phyloP scores from a whole-genome alignment of 2,888 invertebrate species.

The Portevinia maculata region DNA sequence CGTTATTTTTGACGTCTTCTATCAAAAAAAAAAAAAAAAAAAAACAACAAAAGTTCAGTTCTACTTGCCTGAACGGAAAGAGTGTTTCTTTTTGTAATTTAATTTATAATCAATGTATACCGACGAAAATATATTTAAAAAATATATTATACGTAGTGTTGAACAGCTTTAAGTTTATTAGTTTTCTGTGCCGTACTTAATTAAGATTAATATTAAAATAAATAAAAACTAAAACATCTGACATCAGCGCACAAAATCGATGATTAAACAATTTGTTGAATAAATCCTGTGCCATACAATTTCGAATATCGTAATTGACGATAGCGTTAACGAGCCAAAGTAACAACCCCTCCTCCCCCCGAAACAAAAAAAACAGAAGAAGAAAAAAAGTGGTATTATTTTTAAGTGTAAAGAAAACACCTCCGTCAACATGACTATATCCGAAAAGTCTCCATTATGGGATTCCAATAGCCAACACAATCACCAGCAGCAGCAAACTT shows the following conservation, averaged over 20 bases:
- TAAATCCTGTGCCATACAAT: slow-evolving; percentile 53
- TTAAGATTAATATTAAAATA: slow-evolving; percentile 39
- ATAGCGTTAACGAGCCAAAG: slow-evolving; percentile 70
- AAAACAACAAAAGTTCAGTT: slow-evolving; percentile 4
- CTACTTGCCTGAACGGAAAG: slow-evolving; percentile 23
- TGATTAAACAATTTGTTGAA: slow-evolving; percentile 5
- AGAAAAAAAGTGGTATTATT: no score
- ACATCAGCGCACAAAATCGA: slow-evolving; percentile 75
- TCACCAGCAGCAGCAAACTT: slow-evolving; percentile 65
- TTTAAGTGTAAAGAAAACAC: slow-evolving; percentile 39
- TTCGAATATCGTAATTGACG: slow-evolving; percentile 61
- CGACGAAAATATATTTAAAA: slow-evolving; percentile 30
- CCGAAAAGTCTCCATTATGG: slow-evolving; percentile 76
- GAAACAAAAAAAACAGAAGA: slow-evolving; percentile 21
- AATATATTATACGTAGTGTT: slow-evolving; percentile 39
- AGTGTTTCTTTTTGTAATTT: slow-evolving; percentile 23
- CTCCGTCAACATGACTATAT: slow-evolving; percentile 76
- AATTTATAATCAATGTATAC: slow-evolving; percentile 51
- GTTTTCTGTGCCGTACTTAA: slow-evolving; percentile 72
- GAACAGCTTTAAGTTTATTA: slow-evolving; percentile 60
- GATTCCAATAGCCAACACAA: slow-evolving; percentile 72
- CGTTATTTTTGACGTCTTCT: slow-evolving; percentile 26
- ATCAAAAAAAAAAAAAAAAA: slow-evolving; percentile 8
- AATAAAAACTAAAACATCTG: slow-evolving; percentile 35
- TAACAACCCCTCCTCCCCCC: slow-evolving; percentile 39